These are phyloP conservation scores for zebrafish (Danio rerio) DNA, from an alignment of 2,113 vertebrate genomes.

Conservation along the genomic window GRCz12tu NC_133198.1:8712501-8713000, in stretches of 20 bases:
- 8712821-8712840: conserved; percentile 11
- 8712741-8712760: not conserved
- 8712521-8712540: conserved; percentile 2
- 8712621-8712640: not conserved
- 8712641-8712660: not conserved
- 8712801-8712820: conserved; percentile 16
- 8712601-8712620: conserved; percentile 6
- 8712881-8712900: not conserved
- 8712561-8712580: too few relatives aligned
- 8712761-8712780: conserved; percentile 39
- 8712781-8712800: not conserved
- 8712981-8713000: not conserved
- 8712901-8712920: not conserved
- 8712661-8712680: conserved; percentile 39
- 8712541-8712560: not conserved
- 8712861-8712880: conserved; percentile 2
- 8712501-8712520: not conserved
- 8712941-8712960: not conserved
- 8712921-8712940: conserved; percentile 5
- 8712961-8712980: conserved; percentile 1
- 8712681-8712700: conserved; percentile 37
- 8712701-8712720: conserved; percentile 46
- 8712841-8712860: conserved; percentile 5
- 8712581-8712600: not conserved
- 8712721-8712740: conserved; percentile 39